Percentiles rank a stretch among this genome's conserved stretches.
Conservation (phyloP, 1,140 invertebrate species). For the Pseudobourletiella spinata region DNA sequence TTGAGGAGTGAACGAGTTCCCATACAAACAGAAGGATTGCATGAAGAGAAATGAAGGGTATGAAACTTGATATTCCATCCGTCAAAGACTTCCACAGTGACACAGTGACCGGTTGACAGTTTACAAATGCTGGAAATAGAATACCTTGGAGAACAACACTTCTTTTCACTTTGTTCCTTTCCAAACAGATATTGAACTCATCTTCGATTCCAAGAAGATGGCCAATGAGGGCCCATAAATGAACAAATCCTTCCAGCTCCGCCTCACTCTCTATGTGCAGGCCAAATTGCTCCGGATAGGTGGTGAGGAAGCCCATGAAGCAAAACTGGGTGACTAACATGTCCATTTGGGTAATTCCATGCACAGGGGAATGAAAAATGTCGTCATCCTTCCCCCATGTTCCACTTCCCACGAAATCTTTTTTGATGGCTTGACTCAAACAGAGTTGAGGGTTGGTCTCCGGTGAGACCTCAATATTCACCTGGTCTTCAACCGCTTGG, state of each 20-base stretch:
- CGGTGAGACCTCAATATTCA: no score
- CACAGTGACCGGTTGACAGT: slow-evolving; percentile 7
- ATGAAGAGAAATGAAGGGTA: slow-evolving; percentile 26
- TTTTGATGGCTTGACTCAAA: background rate
- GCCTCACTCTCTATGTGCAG: slow-evolving; percentile 22
- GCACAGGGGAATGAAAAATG: background rate
- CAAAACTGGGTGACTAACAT: slow-evolving; percentile 76
- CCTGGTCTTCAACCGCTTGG: no score
- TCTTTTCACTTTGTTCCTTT: slow-evolving; percentile 10
- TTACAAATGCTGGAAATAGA: slow-evolving; percentile 16
- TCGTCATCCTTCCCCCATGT: background rate
- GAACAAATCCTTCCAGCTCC: slow-evolving; percentile 44
- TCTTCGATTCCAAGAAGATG: slow-evolving; percentile 45
- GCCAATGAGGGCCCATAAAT: slow-evolving; percentile 46
- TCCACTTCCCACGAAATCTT: no score
- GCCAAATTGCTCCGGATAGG: slow-evolving; percentile 51
- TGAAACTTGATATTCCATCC: slow-evolving; percentile 14
- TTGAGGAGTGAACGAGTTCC: no score
- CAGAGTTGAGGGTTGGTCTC: no score
- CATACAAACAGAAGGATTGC: slow-evolving; percentile 15
- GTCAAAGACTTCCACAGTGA: slow-evolving; percentile 23
- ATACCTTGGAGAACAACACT: slow-evolving; percentile 8
- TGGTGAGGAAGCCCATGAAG: slow-evolving; percentile 67
- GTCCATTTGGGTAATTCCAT: slow-evolving; percentile 58
- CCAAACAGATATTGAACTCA: slow-evolving; percentile 50